Percentiles rank a stretch among this genome's conserved stretches.
phyloP scores from a whole-genome alignment of 2,113 vertebrate genomes.

The Macrotis lagotis region DNA sequence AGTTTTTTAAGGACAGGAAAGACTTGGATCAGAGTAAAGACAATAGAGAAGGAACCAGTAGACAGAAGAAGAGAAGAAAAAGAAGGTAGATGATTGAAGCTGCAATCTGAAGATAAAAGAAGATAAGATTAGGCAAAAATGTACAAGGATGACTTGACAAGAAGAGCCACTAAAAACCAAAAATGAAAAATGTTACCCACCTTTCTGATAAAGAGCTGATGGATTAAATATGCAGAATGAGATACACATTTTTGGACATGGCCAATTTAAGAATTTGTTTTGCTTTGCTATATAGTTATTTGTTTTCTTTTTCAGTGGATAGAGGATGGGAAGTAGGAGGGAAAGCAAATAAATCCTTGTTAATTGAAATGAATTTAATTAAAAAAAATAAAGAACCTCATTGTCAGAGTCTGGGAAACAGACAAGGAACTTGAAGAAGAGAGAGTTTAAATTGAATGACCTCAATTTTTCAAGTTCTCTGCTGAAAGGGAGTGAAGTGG shows the following conservation, averaged over 20 bases:
- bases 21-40: background rate
- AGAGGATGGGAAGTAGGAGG: background rate
- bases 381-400: background rate
- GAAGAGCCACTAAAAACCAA: background rate
- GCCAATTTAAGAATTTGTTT: background rate
- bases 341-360: background rate
- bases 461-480: background rate
- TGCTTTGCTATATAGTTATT: background rate
- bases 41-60: background rate
- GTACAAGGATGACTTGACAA: background rate
- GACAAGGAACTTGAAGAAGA: background rate
- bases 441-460: background rate
- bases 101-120: background rate
- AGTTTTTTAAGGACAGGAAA: background rate
- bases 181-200: background rate
- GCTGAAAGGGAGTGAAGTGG: too few relatives aligned
- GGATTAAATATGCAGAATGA: background rate
- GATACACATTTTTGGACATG: background rate
- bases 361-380: background rate
- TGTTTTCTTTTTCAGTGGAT: background rate
- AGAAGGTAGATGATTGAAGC: background rate
- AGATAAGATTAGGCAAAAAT: background rate
- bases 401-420: background rate
- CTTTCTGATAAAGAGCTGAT: background rate
- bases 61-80: background rate